Percentiles rank a stretch among this genome's conserved stretches.
phyloP scores from a whole-genome alignment of 2,888 invertebrate genomes.

The Tetranychus piercei region DNA sequence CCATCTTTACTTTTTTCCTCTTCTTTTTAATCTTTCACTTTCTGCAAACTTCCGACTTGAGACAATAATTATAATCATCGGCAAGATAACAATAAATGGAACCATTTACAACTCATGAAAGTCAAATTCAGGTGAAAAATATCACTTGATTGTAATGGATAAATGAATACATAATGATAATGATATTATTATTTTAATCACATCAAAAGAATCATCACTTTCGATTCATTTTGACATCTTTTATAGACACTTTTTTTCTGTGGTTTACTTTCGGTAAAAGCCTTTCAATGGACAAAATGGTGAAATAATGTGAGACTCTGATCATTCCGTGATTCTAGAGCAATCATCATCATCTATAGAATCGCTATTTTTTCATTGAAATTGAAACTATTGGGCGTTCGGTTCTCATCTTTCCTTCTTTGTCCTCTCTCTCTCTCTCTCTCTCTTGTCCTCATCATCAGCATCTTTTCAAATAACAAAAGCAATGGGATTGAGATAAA shows the following conservation, averaged over 20 bases:
- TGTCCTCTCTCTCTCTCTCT: background rate
- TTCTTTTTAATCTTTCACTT: background rate
- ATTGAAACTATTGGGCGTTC: background rate
- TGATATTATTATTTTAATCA: background rate
- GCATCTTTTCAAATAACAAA: background rate
- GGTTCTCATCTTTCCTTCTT: background rate
- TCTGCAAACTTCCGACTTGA: background rate
- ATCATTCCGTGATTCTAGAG: no score
- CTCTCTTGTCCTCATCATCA: background rate
- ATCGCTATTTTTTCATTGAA: no score
- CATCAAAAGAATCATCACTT: background rate
- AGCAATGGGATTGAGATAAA: background rate
- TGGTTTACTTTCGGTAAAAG: no score
- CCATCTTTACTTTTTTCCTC: background rate
- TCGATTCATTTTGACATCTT: background rate
- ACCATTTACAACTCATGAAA: background rate
- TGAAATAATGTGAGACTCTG: no score
- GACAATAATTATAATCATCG: background rate
- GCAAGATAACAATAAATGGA: background rate
- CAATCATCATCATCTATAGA: no score
- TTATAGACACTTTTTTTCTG: background rate
- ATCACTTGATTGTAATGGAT: background rate
- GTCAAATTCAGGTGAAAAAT: background rate
- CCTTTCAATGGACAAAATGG: no score
- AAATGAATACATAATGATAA: background rate